These are phyloP conservation scores for Marmota monax DNA, from an alignment of 2,113 vertebrate species.

Conservation along the genomic window DNA sequence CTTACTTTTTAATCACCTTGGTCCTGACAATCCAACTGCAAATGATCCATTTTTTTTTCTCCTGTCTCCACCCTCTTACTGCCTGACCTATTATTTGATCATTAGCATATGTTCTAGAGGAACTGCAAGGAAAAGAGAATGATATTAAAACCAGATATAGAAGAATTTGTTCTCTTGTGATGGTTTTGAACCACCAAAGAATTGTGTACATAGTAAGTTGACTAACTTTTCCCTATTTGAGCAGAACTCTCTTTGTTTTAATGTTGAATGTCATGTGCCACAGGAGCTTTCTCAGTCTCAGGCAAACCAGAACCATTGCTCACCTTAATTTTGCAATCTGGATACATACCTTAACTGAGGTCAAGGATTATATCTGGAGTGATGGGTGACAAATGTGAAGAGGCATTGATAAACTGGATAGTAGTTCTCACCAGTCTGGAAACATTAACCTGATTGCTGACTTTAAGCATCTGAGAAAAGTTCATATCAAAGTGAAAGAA, in stretches of 20 bases:
- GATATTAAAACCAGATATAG: not conserved
- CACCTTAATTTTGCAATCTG: not conserved
- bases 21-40: not conserved
- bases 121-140: not conserved
- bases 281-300: not conserved
- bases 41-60: not conserved
- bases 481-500: not conserved
- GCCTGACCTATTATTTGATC: not conserved
- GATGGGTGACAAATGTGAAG: not conserved
- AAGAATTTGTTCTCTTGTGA: not conserved
- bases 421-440: not conserved
- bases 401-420: not conserved
- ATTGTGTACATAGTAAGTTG: not conserved
- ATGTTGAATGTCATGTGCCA: not conserved
- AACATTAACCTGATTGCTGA: not conserved
- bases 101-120: not conserved
- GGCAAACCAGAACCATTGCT: not conserved
- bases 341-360: not conserved
- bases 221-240: not conserved
- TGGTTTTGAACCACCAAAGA: not conserved
- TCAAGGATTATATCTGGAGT: not conserved
- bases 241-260: not conserved
- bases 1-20: not conserved
- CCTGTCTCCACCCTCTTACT: not conserved
- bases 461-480: slow-evolving; percentile 4